Base-by-base conservation (phyloP, 2,888 invertebrate species). In the Tromatobia lineatoria region DNA sequence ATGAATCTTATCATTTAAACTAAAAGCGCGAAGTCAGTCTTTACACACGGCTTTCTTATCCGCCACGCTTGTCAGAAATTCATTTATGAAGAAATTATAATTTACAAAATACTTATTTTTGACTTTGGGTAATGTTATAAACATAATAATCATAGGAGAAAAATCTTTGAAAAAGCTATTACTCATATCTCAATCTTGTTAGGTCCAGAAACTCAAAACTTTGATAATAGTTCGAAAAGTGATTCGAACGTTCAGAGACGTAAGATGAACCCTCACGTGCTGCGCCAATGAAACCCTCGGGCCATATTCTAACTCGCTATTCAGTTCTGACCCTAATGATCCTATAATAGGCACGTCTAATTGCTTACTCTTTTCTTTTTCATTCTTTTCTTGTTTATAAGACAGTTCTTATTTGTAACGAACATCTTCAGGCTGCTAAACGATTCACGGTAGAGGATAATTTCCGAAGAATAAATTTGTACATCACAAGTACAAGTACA, bases 301-400 rank as follows among this genome's bases (percentile, higher is more conserved):
- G 77, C 45, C 25, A 23, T 38, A 29, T 18, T 38, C 38, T n/a
- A 52, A 70, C 42, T 71, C 20, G 20, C 25, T 20, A 18, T 38
- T 57, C 38, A 15, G 57, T 50, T 45, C 70, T 64, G 85, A 85
- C 84, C 81, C 89, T 91, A 90, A 91, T 90, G 91, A 89, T 89
- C 89, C 90, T 90, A 90, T 91, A 91, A 91, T 91, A 90, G 90
- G 89, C 87, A 69, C 20, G 13, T 64, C 20, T 64, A 64, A 64
- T 64, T 38, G 38, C 64, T 10, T 6, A 8, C 10, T 61, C 23
- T 15, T 67, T 25, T 25, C n/a, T 11, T 11, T 45, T 3, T 4
- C 20, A 13, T 45, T 45, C 47, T 47, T 18, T 15, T 7, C 67
- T 3, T 20, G 10, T n/a, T 13, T 7, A 59, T 15, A 15, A 59